Evolutionary conservation across 2,797 vertebrate genomes (phyloP).

Genomic region (Cirrhinus mrigala): DNA sequence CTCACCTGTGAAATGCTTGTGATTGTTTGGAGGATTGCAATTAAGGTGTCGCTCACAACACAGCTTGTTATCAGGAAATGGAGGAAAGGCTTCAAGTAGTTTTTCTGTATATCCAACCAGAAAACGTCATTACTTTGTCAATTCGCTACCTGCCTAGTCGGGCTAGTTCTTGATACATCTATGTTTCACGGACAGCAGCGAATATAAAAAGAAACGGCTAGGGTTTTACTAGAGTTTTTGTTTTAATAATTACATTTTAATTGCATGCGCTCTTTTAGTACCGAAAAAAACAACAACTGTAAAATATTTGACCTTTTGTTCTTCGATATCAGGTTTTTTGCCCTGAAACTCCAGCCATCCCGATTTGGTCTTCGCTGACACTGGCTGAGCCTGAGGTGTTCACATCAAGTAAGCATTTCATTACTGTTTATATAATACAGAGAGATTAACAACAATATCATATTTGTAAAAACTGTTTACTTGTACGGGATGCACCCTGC

Average conservation of each 20-base stretch:
- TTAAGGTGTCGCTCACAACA: not conserved
- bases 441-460: not conserved
- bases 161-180: not conserved
- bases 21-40: not conserved
- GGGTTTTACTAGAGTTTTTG: not conserved
- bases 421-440: not conserved
- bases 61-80: not conserved
- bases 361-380: not conserved
- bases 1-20: not conserved
- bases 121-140: not conserved
- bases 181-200: not conserved
- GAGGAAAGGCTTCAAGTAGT: not conserved
- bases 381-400: not conserved
- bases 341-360: not conserved
- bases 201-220: not conserved
- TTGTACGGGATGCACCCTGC: not conserved
- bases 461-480: not conserved
- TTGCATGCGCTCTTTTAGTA: not conserved
- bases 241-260: not conserved
- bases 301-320: not conserved
- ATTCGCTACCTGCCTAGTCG: not conserved
- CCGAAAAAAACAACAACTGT: not conserved
- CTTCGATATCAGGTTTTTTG: not conserved
- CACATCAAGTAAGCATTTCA: not conserved
- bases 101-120: not conserved